Base-by-base conservation (phyloP, 2,113 vertebrate genomes). In the Salvelinus fontinalis region DNA sequence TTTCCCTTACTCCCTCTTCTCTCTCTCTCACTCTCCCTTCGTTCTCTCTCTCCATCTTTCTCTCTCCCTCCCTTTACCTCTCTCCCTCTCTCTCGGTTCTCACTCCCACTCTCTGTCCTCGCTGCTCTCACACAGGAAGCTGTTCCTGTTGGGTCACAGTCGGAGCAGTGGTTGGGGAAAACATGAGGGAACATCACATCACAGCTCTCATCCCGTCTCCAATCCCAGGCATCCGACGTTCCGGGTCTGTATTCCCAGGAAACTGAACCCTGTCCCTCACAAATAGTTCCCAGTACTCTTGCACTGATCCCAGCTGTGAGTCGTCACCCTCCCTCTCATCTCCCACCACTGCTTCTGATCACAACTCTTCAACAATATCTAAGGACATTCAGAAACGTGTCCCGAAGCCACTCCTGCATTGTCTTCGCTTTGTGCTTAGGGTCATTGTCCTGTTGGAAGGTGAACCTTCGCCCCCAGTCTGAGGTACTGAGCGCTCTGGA, bases 181-280 rank as follows among this genome's bases (percentile, higher is more conserved):
- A 74, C 64, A 68, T 6, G 16, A 14, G 14, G 31, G 20, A 57
- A 62, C 20, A 44, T n/a, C 16, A 7, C 16, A 14, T 60, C 18
- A 13, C 59, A 62, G 59, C 18, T 3, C 18, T n/a, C 59, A n/a
- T 22, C 59, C 7, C 85, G 75, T 81, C 81, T 81, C 59, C 27
- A 34, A 80, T 88, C 86, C 44, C 86, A 81, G 80, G 76, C 85
- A 88, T 85, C 81, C 67, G 73, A 18, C 14, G 4, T 14, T 54
- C 66, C 27, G 66, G 29, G 66, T 34, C 18, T 18, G 59, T 62
- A 22, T 62, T 85, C 85, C 84, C 83, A 87, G 90, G 88, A 90
- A 89, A 90, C 88, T 91, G 39, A 44, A 44, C 89, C 91, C 89
- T 79, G 81, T 73, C 75, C 67, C 83, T 75, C 83, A 83, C n/a